Percentiles rank a stretch among this genome's conserved stretches.
Evolutionary conservation across 2,888 invertebrate genomes (phyloP).

Genomic region (Campoplex capitator): DNA sequence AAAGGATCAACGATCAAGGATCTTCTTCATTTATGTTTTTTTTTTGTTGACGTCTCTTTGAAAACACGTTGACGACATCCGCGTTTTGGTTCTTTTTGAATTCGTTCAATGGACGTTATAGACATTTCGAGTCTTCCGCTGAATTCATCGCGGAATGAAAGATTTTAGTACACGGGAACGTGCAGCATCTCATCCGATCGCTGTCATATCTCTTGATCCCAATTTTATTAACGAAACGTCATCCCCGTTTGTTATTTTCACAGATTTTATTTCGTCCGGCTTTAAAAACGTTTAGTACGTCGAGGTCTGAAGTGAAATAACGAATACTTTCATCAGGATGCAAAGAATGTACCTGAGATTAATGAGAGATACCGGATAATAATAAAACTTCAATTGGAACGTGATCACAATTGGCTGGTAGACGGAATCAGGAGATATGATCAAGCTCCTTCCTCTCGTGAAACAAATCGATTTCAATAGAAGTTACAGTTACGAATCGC

Average conservation of each 20-base stretch:
- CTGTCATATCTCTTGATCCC: background rate
- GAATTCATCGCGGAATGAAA: background rate
- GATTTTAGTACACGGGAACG: background rate
- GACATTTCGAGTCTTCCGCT: background rate
- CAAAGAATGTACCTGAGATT: background rate
- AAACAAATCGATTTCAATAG: slow-evolving; percentile 5
- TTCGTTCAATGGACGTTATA: background rate
- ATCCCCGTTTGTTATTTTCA: background rate
- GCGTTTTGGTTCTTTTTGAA: background rate
- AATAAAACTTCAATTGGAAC: background rate
- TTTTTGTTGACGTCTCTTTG: background rate
- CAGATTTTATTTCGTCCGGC: background rate
- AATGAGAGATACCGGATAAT: no score
- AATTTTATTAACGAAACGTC: background rate
- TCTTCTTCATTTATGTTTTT: background rate
- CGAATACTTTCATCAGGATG: background rate
- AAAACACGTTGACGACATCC: background rate
- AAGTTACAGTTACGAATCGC: background rate
- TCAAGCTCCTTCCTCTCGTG: background rate
- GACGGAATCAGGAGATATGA: background rate
- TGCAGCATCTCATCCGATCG: background rate
- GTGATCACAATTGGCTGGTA: background rate
- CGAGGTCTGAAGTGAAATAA: background rate
- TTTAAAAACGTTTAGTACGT: background rate
- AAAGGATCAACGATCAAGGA: slow-evolving; percentile 22